Evolutionary conservation across 1,140 invertebrate species (phyloP), one percentile per base, ranked within the genome.

Genomic region (Liolophura sinensis): DNA sequence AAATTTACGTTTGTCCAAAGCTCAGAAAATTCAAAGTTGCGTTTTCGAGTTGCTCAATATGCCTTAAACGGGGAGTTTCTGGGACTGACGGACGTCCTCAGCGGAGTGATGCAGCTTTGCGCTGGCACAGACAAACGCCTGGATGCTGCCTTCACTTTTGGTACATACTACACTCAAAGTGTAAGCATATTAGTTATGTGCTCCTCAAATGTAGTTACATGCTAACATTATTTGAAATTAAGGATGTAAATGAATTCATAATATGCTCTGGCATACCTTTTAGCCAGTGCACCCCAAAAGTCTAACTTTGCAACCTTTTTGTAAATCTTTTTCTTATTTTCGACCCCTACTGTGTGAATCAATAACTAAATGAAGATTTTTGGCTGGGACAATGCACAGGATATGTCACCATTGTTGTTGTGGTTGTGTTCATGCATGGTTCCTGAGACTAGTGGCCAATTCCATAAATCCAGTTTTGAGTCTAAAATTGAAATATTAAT

Each of bases 101-200:
- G 78, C 31, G 78, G 83, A 58, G 69, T 77, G 20, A 70, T 87
- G 25, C 83, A 86, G 68, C 72, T 88, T 6, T 88, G 87, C 86
- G 80, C 86, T 74, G 71, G 81, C 60, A 68, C 87, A 77, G 68
- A 82, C 73, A 67, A 73, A 80, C 64, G 82, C 79, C 69, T 87
- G 80, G 68, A 88, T 85, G 75, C 85, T 83, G 75, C 87, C 81
- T 85, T 88, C 58, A 78, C 82, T 64, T 90, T 90, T 84, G 88
- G 89, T 46, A 82, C 88, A 48, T 86, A 87, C 67, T 85, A 86
- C 65, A 73, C 74, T 48, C 86, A 82, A 63, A 82, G 71, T 20
- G 74, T 76, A 52, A 70, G 63, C 56, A 22, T 16, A 16, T 25
- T 18, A 7, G 12, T 65, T 16, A n/a, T n/a, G 5, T 50, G 50